These are phyloP conservation scores for Acleris holmiana DNA, from an alignment of 2,888 invertebrate species.

Conservation along the genomic window DNA sequence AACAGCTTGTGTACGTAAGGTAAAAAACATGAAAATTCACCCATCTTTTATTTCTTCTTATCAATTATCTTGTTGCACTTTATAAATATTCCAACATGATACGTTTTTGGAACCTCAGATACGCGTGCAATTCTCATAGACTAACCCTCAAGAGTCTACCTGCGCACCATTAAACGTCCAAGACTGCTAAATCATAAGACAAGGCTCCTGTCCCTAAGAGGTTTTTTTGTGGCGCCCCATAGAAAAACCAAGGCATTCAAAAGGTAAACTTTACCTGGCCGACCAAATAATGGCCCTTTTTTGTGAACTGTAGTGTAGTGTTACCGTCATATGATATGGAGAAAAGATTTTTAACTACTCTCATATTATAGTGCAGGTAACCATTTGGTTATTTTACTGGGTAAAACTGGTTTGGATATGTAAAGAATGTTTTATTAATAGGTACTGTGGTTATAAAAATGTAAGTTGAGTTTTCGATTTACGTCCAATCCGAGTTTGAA, in stretches of 20 bases:
- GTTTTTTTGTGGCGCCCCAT: constrained; percentile 54
- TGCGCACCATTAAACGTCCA: constrained; percentile 12
- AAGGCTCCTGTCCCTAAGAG: constrained; percentile 20
- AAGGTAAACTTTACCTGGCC: constrained; percentile 73
- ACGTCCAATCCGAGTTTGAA: background rate
- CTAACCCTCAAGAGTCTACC: no score
- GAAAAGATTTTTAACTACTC: constrained; percentile 28
- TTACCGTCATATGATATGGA: constrained; percentile 62
- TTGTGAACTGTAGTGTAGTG: constrained; percentile 55
- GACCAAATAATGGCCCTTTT: constrained; percentile 63
- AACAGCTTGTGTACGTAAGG: no score
- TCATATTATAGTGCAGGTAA: constrained; percentile 30
- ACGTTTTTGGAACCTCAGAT: no score
- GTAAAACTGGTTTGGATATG: constrained; percentile 25
- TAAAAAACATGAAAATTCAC: no score
- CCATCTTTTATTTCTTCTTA: no score
- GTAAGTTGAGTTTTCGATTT: background rate
- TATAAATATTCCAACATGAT: no score
- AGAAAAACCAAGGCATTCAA: constrained; percentile 54
- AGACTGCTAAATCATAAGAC: constrained; percentile 32
- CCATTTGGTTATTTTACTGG: constrained; percentile 24
- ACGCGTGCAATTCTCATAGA: no score
- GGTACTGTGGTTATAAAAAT: constrained; percentile 1
- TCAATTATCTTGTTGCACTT: no score
- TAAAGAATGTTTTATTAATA: constrained; percentile 24